These are phyloP conservation scores for Cyclargus thomasi DNA, from an alignment of 1,140 invertebrate genomes.

Conservation along the genomic window DNA sequence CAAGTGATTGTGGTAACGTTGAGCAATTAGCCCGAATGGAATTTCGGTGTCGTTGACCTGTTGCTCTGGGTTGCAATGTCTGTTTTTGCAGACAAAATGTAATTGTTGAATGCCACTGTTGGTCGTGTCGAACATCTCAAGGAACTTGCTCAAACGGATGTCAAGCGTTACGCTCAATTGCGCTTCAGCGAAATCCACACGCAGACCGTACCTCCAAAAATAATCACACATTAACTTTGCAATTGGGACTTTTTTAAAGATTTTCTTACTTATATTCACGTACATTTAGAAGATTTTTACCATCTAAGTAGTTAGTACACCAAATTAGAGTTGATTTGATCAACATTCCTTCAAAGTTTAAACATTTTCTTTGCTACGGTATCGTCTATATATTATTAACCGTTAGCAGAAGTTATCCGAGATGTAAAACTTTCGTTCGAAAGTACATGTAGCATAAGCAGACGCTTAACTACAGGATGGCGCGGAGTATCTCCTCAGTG, in stretches of 20 bases:
- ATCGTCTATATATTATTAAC: too few species aligned
- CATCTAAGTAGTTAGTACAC: too few species aligned
- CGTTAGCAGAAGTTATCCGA: too few species aligned
- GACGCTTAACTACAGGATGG: background rate
- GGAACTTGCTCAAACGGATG: constrained; percentile 46
- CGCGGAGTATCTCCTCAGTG: background rate
- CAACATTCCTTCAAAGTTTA: too few species aligned
- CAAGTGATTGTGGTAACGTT: background rate
- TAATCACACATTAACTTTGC: background rate
- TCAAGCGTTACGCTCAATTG: constrained; percentile 41
- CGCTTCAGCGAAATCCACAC: constrained; percentile 42
- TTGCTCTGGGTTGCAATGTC: background rate
- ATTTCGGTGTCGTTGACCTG: background rate
- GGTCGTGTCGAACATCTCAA: constrained; percentile 13
- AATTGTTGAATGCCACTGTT: background rate
- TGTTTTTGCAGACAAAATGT: constrained; percentile 10
- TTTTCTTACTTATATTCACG: too few species aligned
- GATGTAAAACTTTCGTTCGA: background rate
- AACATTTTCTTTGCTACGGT: too few species aligned
- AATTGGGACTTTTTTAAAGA: too few species aligned
- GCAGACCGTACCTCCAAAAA: constrained; percentile 16
- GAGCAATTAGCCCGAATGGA: background rate
- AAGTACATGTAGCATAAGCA: background rate
- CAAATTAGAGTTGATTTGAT: too few species aligned
- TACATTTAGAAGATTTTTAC: too few species aligned